Evolutionary conservation across 2,888 invertebrate species (phyloP), one percentile per base, ranked within the genome.

Genomic region (Caenorhabditis becei): DNA sequence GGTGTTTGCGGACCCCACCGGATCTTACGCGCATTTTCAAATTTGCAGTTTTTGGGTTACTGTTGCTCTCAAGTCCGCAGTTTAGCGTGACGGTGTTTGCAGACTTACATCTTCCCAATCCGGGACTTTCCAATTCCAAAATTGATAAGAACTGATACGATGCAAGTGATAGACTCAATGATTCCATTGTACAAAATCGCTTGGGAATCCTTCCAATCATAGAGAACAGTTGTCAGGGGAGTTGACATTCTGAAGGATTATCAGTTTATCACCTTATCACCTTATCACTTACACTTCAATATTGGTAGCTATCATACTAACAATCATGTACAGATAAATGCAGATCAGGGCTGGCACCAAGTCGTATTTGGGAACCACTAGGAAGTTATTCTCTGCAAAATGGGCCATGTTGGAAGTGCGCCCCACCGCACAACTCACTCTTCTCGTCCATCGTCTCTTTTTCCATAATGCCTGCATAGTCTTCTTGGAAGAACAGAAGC

Each of bases 241-340:
- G 86, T 85, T 0, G 85, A 83, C 82, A 86, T 75, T 49, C 86
- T 86, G 66, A 41, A 83, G 66, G n/a, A 35, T 16, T 5, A 41
- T 54, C 1, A 5, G 26, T 16, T 0, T 28, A 16, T 8, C 7
- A 62, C 2, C 26, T 32, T 1, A 8, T 18, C 20, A 23, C 1
- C 8, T 24, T n/a, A 35, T 23, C 20, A 75, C 83, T 79, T 71
- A 85, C 85, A 87, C 85, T 83, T 84, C 85, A 49, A 85, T 85
- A 62, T 84, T 86, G 0, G 84, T 86, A 2, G 86, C 79, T 10
- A 84, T 82, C 84, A 83, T 86, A 44, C 75, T 82, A 28, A 81
- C 80, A 63, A 83, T 71, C 70, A 85, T 78, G 72, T 84, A 87
- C 41, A 87, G 62, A 62, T 84, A 87, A 35, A 87, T 83, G 41